phyloP scores from a whole-genome alignment of 2,888 invertebrate species.

The Cephus pygmeus region DNA sequence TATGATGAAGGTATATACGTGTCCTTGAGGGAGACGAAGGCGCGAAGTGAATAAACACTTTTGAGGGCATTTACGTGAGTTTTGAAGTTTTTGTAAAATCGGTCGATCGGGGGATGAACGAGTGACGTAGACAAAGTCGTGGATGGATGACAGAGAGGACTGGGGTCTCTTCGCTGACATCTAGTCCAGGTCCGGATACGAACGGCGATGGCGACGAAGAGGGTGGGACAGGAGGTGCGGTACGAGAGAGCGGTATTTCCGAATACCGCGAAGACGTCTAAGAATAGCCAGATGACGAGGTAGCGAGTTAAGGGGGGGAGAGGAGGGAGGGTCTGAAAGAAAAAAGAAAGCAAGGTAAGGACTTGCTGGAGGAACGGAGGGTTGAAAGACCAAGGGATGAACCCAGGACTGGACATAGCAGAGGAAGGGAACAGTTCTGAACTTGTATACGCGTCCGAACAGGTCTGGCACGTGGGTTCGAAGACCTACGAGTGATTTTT shows the following conservation, averaged over 20 bases:
- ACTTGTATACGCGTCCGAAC: no score
- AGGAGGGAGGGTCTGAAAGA: not conserved
- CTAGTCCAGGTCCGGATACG: conserved; percentile 28
- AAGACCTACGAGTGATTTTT: no score
- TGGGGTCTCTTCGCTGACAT: not conserved
- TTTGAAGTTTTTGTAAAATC: not conserved
- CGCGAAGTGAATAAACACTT: not conserved
- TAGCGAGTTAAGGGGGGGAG: conserved; percentile 10
- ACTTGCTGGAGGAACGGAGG: not conserved
- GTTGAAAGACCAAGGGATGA: not conserved
- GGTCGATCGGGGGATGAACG: not conserved
- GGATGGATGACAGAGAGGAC: not conserved
- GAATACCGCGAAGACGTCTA: conserved; percentile 31
- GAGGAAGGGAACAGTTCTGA: not conserved
- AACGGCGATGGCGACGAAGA: conserved; percentile 5
- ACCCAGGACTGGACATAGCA: not conserved
- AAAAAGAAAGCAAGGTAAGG: not conserved
- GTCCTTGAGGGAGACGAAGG: not conserved
- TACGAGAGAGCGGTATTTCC: conserved; percentile 38
- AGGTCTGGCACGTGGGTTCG: no score
- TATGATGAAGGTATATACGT: not conserved
- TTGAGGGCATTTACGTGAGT: not conserved
- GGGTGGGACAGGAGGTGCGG: conserved; percentile 21
- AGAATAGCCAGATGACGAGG: conserved; percentile 38
- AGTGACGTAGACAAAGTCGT: not conserved